phyloP scores from a whole-genome alignment of 1,140 invertebrate genomes.

The Brachionus asplanchnoidis region DNA sequence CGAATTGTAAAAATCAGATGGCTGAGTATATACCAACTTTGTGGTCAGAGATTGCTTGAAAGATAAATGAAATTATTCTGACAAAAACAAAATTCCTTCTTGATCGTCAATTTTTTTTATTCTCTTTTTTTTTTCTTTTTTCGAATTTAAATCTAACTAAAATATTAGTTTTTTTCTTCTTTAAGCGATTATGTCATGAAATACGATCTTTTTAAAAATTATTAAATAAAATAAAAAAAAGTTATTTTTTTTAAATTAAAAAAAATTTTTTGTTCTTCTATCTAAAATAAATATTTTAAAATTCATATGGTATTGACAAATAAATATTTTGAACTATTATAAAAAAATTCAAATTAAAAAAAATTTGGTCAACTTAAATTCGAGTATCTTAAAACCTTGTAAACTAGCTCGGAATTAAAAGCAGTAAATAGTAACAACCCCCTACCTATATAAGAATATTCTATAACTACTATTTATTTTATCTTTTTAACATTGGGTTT shows the following conservation, averaged over 20 bases:
- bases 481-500: too few relatives aligned
- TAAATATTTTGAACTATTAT: neutral
- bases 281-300: too few relatives aligned
- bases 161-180: slow-evolving; percentile 4
- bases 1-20: neutral
- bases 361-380: too few relatives aligned
- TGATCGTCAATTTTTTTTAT: neutral
- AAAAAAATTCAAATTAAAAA: too few relatives aligned
- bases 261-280: neutral
- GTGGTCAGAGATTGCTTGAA: neutral
- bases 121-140: neutral
- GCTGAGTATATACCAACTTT: neutral
- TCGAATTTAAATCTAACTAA: neutral
- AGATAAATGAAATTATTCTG: neutral
- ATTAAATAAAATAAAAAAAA: neutral
- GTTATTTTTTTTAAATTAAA: neutral
- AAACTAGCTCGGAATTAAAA: too few relatives aligned
- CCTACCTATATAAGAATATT: too few relatives aligned
- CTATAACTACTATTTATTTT: too few relatives aligned
- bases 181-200: neutral
- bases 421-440: too few relatives aligned
- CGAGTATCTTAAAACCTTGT: too few relatives aligned
- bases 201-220: neutral
- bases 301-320: neutral
- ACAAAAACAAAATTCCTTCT: neutral